Evolutionary conservation across 2,797 vertebrate genomes (phyloP), one percentile per base, ranked within the genome.

Genomic region (Margarornis squamiger): DNA sequence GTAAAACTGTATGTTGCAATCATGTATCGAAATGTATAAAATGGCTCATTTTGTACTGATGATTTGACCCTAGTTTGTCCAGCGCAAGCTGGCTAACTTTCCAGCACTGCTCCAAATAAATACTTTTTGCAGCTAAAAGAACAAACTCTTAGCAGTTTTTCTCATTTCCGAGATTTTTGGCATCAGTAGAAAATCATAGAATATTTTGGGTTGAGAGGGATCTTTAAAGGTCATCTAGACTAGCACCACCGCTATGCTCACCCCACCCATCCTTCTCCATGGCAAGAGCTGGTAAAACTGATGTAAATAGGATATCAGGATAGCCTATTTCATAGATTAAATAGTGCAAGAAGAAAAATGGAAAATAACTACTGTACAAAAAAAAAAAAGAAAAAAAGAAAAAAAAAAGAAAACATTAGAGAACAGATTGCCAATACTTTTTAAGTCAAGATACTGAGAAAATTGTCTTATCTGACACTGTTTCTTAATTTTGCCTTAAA

Each of bases 401-500:
- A 7, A 13, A 61, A 39, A 61, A 27, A 2, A 7, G 5, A 21
- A 7, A 62, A 43, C 8, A 13, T 2, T 3, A 4, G 54, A 75
- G 14, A 80, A 62, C 4, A 77, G 5, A 36, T 3, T 75, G 10
- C 1, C 1, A 7, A 39, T 39, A 83, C 1, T 27, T 82, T 80
- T 49, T 32, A 74, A 65, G 14, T 38, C 6, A 71, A 62, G 5
- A 34, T 70, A 49, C 30, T 59, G 36, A 65, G 61, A 82, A 80
- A 73, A 59, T 18, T 0, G 6, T 55, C 21, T 57, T 65, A 36
- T 11, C 67, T 30, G 43, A 93, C 67, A 70, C 0, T 0, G 0
- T 74, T 90, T 88, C 49, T 76, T 23, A 58, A 5, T 75, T 93
- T 92, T 58, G 55, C 5, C 14, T 70, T 51, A 51, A 91, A 90